phyloP scores from a whole-genome alignment of 2,888 invertebrate genomes.

The Pristionchus entomophagus region DNA sequence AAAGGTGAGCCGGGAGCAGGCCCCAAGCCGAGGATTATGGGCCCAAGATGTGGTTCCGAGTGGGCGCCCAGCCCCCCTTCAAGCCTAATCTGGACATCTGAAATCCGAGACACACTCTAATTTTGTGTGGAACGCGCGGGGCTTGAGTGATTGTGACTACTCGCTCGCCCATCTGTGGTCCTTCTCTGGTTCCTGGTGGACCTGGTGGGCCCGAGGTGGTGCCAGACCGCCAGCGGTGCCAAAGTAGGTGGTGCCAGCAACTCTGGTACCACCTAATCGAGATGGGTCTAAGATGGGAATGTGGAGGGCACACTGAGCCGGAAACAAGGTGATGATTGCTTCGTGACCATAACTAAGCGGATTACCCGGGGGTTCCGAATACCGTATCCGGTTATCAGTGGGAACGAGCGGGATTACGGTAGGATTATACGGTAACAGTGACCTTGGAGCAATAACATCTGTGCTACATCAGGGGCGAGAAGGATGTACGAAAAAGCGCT shows the following conservation, averaged over 20 bases:
- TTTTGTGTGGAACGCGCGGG: not conserved
- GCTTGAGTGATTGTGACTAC: constrained; percentile 31
- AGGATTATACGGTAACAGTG: no score
- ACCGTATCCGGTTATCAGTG: constrained; percentile 14
- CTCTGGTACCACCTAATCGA: constrained; percentile 30
- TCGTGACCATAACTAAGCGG: not conserved
- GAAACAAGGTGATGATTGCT: constrained; percentile 29
- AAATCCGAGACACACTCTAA: constrained; percentile 39
- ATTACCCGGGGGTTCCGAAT: constrained; percentile 6
- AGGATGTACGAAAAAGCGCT: not conserved
- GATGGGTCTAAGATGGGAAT: constrained; percentile 12
- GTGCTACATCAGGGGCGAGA: not conserved
- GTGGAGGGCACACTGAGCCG: constrained; percentile 33
- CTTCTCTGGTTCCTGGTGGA: not conserved
- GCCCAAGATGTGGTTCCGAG: not conserved
- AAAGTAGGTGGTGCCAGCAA: constrained; percentile 2
- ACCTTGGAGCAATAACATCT: not conserved
- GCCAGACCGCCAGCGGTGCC: not conserved
- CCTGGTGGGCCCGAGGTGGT: no score
- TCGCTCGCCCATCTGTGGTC: not conserved
- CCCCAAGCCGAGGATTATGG: not conserved
- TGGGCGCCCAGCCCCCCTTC: not conserved
- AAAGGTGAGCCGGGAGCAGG: not conserved
- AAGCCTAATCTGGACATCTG: constrained; percentile 29
- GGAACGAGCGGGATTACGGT: constrained; percentile 18